A percentile compares a stretch with the other conserved stretches of the same genome.
Evolutionary conservation across 1,140 invertebrate genomes (phyloP).

Genomic region (Venustaconcha ellipsiformis): DNA sequence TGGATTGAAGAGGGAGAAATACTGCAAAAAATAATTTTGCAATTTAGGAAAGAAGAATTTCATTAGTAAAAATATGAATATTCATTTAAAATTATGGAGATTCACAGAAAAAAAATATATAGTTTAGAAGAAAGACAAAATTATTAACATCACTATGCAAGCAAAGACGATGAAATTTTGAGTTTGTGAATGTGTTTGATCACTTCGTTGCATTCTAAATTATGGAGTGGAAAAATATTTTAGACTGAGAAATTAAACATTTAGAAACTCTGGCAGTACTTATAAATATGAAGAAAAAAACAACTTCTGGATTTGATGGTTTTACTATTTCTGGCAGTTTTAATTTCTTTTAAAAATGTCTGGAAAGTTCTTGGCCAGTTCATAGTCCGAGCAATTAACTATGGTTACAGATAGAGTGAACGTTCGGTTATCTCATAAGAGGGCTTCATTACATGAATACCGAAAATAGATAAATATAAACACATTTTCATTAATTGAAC

Average conservation of each 20-base stretch:
- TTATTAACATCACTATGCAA: slow-evolving; percentile 8
- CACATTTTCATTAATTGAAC: slow-evolving; percentile 21
- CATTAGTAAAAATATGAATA: slow-evolving; percentile 10
- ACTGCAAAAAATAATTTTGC: slow-evolving; percentile 8
- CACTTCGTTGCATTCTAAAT: not conserved
- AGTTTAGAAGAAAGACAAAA: slow-evolving; percentile 1
- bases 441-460: slow-evolving; percentile 12
- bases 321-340: slow-evolving; percentile 4
- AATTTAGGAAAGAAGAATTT: slow-evolving; percentile 14
- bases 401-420: slow-evolving; percentile 4
- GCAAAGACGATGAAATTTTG: not conserved
- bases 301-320: not conserved
- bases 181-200: not conserved
- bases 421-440: slow-evolving; percentile 12
- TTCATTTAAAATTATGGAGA: not conserved
- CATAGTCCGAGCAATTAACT: slow-evolving; percentile 8
- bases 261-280: slow-evolving; percentile 2
- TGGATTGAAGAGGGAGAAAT: too few relatives aligned
- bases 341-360: slow-evolving; percentile 7
- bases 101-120: not conserved
- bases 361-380: not conserved
- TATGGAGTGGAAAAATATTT: not conserved
- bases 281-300: slow-evolving; percentile 7
- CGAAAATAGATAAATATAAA: slow-evolving; percentile 15
- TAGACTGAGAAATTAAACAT: slow-evolving; percentile 3